Base-by-base conservation (phyloP, 2,888 invertebrate genomes). In the Euplagia quadripunctaria region DNA sequence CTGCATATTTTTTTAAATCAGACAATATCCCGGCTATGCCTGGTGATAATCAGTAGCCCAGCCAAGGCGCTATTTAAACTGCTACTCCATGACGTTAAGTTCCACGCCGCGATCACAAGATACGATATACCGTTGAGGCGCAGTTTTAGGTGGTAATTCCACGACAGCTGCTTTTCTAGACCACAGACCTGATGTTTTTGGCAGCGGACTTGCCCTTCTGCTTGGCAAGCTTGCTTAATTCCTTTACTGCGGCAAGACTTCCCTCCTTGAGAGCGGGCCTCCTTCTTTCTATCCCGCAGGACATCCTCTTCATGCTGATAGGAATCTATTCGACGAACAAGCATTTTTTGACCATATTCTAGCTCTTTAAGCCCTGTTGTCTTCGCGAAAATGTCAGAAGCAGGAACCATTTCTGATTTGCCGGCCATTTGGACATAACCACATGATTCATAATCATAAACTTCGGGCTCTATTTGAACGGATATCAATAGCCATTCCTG, bases 381-480 rank as follows among this genome's bases (percentile, higher is more conserved):
- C 14, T 61, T 61, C 6, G 1, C 31, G 31, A 61, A 61, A 31
- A 61, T 61, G 31, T 61, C 61, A 20, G 31, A 6, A 6, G 31
- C 61, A 61, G 31, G 61, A 61, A 61, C 61, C 14, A 31, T 31
- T 61, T 61, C 31, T 12, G 61, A 31, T 12, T 61, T 31, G 14
- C 7, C 14, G 14, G 61, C 61, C 61, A 31, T 14, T 14, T 31
- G 31, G 9, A 14, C 61, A 31, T 14, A 31, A 61, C 31, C 14
- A 61, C 31, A 31, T 31, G 14, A 61, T 61, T 6, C 7, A 14
- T 61, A 20, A 61, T 61, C 61, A 31, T 11, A 31, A 14, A 0
- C 7, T 31, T 93, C 70, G 94, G 94, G 72, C 83, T 88, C 14
- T 76, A 89, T 5, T 70, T 83, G 20, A 64, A 65, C 61, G 55